Base-by-base conservation (phyloP, 2,888 invertebrate genomes). In the Orthosia incerta region DNA sequence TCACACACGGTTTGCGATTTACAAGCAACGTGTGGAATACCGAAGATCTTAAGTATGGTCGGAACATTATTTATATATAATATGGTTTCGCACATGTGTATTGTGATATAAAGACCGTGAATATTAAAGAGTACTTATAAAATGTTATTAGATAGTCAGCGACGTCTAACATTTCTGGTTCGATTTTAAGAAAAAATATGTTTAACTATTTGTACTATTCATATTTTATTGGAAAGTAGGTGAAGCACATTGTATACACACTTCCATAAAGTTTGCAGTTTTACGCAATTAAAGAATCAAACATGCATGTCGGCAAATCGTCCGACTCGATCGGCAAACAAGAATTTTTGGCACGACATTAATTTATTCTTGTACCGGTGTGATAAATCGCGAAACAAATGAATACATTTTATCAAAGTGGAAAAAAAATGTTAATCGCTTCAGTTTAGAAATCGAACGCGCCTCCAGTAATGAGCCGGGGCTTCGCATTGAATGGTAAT, bases 401-500 rank as follows among this genome's bases (percentile, higher is more conserved):
- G 46, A 77, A 62, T 72, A 62, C 62, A 67, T 56, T 68, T 68
- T 18, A 53, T 26, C 15, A 55, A 75, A 79, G 4, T 71, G 59
- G 20, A 46, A 69, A n/a, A 76, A 71, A 72, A 83, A 84, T 86
- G 79, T 84, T 82, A 85, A 86, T 86, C 65, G 72, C 69, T 85
- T 85, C 70, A 86, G 80, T 85, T 85, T 87, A 89, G 88, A 87
- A 86, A 85, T 85, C 77, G 77, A 81, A 72, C 69, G 82, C 79
- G 39, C 67, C 57, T 81, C 31, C 84, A 80, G 88, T 89, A 91
- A 90, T 90, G 88, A 90, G 88, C 83, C 84, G 76, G 88, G 83
- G 85, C 88, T 90, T 87, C 89, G 92, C 89, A 92, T 93, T 94
- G 93, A 95, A 95, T 94, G 91, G 90, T 92, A 91, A 93, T 94